A percentile compares a stretch with the other conserved stretches of the same genome.
These are phyloP conservation scores for Meloidogyne chitwoodi DNA, from an alignment of 1,140 invertebrate genomes.

Conservation along the genomic window DNA sequence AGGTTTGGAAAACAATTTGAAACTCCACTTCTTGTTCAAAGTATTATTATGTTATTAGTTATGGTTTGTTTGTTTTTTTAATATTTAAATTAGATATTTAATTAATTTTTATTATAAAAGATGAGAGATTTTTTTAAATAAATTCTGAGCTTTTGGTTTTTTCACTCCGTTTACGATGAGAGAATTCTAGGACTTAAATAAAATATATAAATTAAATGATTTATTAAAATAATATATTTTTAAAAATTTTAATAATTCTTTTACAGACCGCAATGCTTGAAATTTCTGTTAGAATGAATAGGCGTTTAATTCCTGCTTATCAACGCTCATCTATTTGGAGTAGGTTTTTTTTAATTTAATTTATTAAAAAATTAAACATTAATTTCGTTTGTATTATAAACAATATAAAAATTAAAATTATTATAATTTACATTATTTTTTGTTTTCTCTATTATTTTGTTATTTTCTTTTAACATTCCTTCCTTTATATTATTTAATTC, in stretches of 20 bases:
- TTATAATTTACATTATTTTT: neutral
- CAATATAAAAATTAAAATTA: neutral
- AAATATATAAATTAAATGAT: too few species aligned
- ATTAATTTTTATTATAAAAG: too few species aligned
- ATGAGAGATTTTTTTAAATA: too few species aligned
- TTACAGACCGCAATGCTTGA: conserved; percentile 74
- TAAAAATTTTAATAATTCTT: neutral
- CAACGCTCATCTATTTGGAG: conserved; percentile 55
- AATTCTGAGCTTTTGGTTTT: too few species aligned
- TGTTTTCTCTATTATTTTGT: neutral
- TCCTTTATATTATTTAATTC: neutral
- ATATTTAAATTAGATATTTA: neutral
- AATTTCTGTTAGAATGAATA: conserved; percentile 78
- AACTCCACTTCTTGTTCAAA: conserved; percentile 86
- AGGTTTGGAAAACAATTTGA: conserved; percentile 98
- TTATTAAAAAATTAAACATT: neutral
- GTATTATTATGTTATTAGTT: conserved; percentile 89
- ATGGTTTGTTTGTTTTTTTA: conserved; percentile 70
- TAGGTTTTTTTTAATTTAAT: conserved; percentile 26
- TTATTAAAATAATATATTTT: neutral
- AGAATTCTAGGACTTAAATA: too few species aligned
- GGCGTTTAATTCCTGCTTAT: conserved; percentile 39
- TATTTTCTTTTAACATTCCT: neutral
- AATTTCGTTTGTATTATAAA: conserved; percentile 16
- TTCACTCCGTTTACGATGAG: too few species aligned